These are phyloP conservation scores for Hydrochoerus hydrochaeris DNA, from an alignment of 2,113 vertebrate species.

Conservation along the genomic window DNA sequence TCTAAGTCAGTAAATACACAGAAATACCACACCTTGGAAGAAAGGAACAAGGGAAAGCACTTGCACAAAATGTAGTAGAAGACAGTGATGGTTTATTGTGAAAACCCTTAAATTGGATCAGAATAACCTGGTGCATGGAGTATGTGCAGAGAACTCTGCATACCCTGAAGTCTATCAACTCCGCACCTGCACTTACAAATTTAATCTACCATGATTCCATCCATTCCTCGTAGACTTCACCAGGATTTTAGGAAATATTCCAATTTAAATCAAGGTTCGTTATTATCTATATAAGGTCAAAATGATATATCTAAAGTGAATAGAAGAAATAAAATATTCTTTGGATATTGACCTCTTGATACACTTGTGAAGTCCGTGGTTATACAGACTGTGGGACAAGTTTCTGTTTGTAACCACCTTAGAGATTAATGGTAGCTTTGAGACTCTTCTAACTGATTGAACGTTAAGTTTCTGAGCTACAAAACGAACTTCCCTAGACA, in stretches of 20 bases:
- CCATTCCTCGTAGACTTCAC: not conserved
- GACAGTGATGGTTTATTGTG: not conserved
- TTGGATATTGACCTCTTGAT: not conserved
- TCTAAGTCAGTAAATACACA: not conserved
- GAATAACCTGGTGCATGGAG: not conserved
- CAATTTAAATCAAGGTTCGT: not conserved
- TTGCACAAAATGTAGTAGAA: not conserved
- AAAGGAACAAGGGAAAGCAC: not conserved
- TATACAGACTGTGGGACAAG: not conserved
- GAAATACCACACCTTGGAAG: not conserved
- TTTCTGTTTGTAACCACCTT: not conserved
- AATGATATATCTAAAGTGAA: not conserved
- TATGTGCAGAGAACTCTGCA: not conserved
- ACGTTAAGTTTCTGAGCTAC: slow-evolving; percentile 56
- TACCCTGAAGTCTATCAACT: too few species aligned
- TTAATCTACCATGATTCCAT: not conserved
- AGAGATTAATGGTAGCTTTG: slow-evolving; percentile 50
- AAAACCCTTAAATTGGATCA: not conserved
- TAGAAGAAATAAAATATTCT: slow-evolving; percentile 6
- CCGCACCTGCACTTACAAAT: not conserved
- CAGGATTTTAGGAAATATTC: not conserved
- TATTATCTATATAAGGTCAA: not conserved
- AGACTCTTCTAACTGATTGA: slow-evolving; percentile 41
- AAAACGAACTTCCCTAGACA: slow-evolving; percentile 48
- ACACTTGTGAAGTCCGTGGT: not conserved